Evolutionary conservation across 2,888 invertebrate genomes (phyloP).

Genomic region (Ophion ellenae): DNA sequence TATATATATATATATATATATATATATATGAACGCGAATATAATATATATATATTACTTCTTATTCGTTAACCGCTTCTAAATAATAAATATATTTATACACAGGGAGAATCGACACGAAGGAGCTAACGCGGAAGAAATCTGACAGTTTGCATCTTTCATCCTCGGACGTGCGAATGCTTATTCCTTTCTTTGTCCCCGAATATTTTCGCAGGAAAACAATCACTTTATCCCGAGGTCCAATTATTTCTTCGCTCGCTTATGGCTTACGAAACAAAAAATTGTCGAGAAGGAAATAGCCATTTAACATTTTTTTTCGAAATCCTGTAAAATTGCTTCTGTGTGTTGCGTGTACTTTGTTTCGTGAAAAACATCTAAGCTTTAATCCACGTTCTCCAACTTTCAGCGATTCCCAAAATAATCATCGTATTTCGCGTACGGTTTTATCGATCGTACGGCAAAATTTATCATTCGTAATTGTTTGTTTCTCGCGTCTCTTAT

Average conservation of each 20-base stretch:
- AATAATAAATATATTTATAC: constrained; percentile 37
- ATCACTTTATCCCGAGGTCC: constrained; percentile 4
- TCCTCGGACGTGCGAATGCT: constrained; percentile 43
- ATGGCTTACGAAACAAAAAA: not conserved
- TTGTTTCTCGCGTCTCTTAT: constrained; percentile 6
- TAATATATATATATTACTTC: constrained; percentile 46
- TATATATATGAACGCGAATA: constrained; percentile 80
- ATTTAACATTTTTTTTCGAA: constrained; percentile 3
- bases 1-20: not conserved
- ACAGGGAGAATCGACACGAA: constrained; percentile 59
- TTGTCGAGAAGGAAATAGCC: constrained; percentile 14
- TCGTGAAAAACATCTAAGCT: not conserved
- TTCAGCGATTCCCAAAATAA: constrained; percentile 12
- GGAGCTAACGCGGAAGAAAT: constrained; percentile 59
- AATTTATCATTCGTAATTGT: constrained; percentile 21
- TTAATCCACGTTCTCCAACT: constrained; percentile 39
- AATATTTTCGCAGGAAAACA: not conserved
- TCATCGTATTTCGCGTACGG: constrained; percentile 15
- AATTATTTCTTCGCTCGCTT: not conserved
- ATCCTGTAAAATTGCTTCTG: constrained; percentile 2
- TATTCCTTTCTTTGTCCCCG: constrained; percentile 27
- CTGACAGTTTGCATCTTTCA: constrained; percentile 28
- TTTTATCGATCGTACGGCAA: constrained; percentile 34
- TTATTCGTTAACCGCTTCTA: constrained; percentile 31
- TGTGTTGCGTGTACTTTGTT: not conserved